A percentile compares a stretch with the other conserved stretches of the same genome.
Conservation (phyloP, 2,113 vertebrate genomes). For the Chiloscyllium plagiosum region DNA sequence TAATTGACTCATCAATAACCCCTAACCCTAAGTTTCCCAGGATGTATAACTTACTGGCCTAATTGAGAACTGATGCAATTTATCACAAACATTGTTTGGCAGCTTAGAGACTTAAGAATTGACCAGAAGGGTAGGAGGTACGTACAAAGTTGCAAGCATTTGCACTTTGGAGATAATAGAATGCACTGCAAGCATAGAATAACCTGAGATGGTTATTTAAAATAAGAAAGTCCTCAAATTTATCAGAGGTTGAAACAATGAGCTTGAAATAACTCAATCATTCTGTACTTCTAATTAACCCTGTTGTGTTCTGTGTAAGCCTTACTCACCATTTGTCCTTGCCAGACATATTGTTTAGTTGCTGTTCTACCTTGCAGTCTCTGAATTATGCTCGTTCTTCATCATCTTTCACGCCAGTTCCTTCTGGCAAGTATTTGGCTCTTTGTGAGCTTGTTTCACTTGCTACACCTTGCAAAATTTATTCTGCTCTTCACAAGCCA, state of each 20-base stretch:
- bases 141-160: not conserved
- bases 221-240: not conserved
- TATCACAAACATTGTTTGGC: not conserved
- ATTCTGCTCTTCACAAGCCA: not conserved
- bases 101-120: slow-evolving; percentile 17
- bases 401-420: not conserved
- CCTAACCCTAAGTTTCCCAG: not conserved
- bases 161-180: slow-evolving; percentile 22
- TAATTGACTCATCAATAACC: slow-evolving; percentile 27
- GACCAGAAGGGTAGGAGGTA: not conserved
- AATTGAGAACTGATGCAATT: slow-evolving; percentile 27
- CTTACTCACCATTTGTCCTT: not conserved
- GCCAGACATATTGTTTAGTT: not conserved
- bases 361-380: not conserved
- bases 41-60: slow-evolving; percentile 6
- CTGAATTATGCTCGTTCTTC: not conserved
- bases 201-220: not conserved
- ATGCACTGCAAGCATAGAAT: not conserved
- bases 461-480: not conserved
- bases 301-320: not conserved
- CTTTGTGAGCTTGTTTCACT: not conserved
- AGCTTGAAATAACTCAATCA: not conserved
- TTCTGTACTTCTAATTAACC: not conserved
- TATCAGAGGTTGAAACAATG: not conserved
- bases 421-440: not conserved